A percentile compares a stretch with the other conserved stretches of the same genome.
phyloP scores from a whole-genome alignment of 2,797 vertebrate genomes.

The Potorous gilbertii region DNA sequence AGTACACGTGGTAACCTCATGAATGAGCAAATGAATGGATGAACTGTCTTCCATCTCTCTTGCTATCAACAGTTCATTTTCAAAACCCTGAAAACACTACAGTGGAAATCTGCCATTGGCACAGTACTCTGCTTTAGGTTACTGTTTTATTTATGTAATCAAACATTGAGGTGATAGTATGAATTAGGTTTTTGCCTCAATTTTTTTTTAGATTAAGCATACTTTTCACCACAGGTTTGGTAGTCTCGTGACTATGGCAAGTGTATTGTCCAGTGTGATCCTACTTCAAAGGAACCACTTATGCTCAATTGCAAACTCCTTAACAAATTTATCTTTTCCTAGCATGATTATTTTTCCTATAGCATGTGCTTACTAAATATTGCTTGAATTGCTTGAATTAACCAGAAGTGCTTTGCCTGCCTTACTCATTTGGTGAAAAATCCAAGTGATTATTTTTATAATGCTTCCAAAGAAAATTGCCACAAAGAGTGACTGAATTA shows the following conservation, averaged over 20 bases:
- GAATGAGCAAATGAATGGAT: neutral
- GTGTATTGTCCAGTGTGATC: neutral
- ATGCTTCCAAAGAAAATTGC: slow-evolving; percentile 36
- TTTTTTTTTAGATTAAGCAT: neutral
- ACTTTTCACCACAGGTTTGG: neutral
- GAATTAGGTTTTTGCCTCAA: slow-evolving; percentile 7
- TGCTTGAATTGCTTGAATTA: neutral
- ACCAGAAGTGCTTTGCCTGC: neutral
- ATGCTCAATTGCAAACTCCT: neutral
- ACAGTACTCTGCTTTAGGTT: neutral
- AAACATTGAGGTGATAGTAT: neutral
- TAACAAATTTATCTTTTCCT: neutral
- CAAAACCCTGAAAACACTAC: neutral
- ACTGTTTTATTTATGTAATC: neutral
- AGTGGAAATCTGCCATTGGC: neutral
- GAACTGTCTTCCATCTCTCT: neutral
- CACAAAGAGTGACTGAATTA: neutral
- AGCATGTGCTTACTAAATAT: neutral
- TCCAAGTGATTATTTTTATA: neutral
- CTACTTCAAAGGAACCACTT: neutral
- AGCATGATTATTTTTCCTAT: neutral
- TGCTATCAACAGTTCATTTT: neutral
- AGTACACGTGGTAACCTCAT: neutral
- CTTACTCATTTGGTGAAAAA: neutral
- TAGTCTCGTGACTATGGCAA: slow-evolving; percentile 9